These are phyloP conservation scores for Zoanthus sansibaricus DNA, from an alignment of 92 coral and sea anemone species.

Conservation along the genomic window DNA sequence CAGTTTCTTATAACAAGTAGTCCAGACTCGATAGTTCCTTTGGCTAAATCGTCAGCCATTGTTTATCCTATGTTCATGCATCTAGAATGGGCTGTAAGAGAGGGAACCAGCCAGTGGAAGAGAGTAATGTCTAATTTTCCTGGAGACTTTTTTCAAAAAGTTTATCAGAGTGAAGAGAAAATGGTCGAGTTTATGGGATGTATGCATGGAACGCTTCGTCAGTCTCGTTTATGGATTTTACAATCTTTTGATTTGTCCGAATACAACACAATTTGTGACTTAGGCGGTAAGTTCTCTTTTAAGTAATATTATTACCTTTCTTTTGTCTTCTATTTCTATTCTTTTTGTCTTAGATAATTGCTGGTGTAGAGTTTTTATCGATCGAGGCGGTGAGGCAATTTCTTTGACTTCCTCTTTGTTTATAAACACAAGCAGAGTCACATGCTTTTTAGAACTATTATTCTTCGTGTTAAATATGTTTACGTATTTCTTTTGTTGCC, in stretches of 20 bases:
- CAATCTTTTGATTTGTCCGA: constrained; percentile 43
- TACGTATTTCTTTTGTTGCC: constrained; percentile 10
- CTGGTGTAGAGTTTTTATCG: not conserved
- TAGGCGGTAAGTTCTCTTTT: constrained; percentile 39
- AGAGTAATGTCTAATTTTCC: constrained; percentile 30
- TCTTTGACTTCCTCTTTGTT: constrained; percentile 14
- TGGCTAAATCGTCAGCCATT: constrained; percentile 15
- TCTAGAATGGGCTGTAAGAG: constrained; percentile 50
- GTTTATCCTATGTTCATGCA: constrained; percentile 51
- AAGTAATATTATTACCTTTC: not conserved
- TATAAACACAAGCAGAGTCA: constrained; percentile 13
- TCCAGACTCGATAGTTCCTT: constrained; percentile 27
- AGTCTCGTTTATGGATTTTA: constrained; percentile 30
- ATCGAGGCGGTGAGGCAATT: not conserved
- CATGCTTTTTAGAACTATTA: constrained; percentile 2
- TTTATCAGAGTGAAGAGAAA: constrained; percentile 42
- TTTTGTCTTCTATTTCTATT: not conserved
- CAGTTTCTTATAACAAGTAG: constrained; percentile 22
- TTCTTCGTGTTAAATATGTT: not conserved
- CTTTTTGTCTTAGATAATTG: not conserved
- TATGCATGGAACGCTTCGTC: constrained; percentile 55
- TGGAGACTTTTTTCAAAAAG: constrained; percentile 44
- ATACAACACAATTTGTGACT: constrained; percentile 45
- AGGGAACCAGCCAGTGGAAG: constrained; percentile 52
- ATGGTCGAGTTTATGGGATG: constrained; percentile 38